phyloP scores from a whole-genome alignment of 2,113 vertebrate species.

The Glaucidium brasilianum region DNA sequence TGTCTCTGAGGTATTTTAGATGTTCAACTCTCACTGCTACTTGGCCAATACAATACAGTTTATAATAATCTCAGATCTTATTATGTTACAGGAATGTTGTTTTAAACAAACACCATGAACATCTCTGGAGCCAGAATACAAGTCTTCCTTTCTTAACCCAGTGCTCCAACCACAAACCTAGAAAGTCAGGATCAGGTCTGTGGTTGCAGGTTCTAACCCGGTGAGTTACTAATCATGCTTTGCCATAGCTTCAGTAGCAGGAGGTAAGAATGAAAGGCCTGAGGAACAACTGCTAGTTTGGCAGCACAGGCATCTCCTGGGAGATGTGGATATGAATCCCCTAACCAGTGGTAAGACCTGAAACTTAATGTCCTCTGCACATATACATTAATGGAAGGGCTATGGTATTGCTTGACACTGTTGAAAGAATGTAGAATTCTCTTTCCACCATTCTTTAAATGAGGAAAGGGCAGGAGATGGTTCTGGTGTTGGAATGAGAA shows the following conservation, averaged over 20 bases:
- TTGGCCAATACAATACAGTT: neutral
- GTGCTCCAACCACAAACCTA: neutral
- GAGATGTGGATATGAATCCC: neutral
- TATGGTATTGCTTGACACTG: neutral
- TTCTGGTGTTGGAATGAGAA: neutral
- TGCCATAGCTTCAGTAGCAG: neutral
- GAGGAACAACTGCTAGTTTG: fast-evolving
- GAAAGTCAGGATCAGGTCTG: neutral
- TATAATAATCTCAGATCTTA: neutral
- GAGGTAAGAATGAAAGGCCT: neutral
- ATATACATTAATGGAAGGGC: neutral
- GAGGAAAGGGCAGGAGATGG: neutral
- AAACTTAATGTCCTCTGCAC: neutral
- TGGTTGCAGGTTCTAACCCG: neutral
- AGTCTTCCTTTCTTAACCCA: neutral
- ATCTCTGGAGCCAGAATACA: neutral
- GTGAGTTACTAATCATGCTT: neutral
- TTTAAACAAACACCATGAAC: neutral
- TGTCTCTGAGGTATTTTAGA: neutral
- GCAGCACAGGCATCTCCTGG: neutral
- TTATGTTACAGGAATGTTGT: neutral
- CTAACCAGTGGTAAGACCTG: neutral
- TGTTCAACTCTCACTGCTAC: neutral
- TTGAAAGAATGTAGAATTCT: neutral
- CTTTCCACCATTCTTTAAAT: neutral